Evolutionary conservation across 2,888 invertebrate genomes (phyloP).

Genomic region (Lagria hirta): DNA sequence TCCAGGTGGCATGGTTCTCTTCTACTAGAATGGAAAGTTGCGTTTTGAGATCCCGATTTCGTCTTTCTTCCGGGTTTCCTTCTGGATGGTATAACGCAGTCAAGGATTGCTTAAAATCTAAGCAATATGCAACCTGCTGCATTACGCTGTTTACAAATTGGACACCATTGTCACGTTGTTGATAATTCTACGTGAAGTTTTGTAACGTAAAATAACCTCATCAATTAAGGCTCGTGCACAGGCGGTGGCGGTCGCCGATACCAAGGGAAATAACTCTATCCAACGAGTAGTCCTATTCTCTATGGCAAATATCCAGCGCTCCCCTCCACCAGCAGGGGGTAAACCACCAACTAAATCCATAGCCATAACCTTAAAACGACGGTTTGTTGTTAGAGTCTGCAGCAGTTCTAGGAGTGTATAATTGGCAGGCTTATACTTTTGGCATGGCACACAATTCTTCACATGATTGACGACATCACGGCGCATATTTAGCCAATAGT

Average conservation of each 20-base stretch:
- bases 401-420: slow-evolving; percentile 25
- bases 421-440: slow-evolving; percentile 29
- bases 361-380: slow-evolving; percentile 32
- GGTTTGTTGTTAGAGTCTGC: slow-evolving; percentile 26
- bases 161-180: slow-evolving; percentile 40
- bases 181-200: slow-evolving; percentile 38
- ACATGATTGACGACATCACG: slow-evolving; percentile 12
- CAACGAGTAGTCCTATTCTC: slow-evolving; percentile 12
- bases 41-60: slow-evolving; percentile 39
- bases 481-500: slow-evolving; percentile 13
- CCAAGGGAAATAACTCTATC: slow-evolving; percentile 14
- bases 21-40: slow-evolving; percentile 39
- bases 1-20: slow-evolving; percentile 42
- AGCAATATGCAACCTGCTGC: slow-evolving; percentile 38
- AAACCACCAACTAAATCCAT: slow-evolving; percentile 36
- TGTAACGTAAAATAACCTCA: slow-evolving; percentile 38
- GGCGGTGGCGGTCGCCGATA: slow-evolving; percentile 28
- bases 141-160: slow-evolving; percentile 39
- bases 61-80: slow-evolving; percentile 24
- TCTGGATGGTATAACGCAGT: slow-evolving; percentile 33
- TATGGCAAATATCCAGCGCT: slow-evolving; percentile 18
- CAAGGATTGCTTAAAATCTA: slow-evolving; percentile 36
- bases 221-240: slow-evolving; percentile 29
- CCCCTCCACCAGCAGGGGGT: slow-evolving; percentile 14
- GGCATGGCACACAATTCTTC: slow-evolving; percentile 13